Percentiles rank a stretch among this genome's conserved stretches.
Evolutionary conservation across 2,888 invertebrate species (phyloP).

Genomic region (Mythimna lalbum): DNA sequence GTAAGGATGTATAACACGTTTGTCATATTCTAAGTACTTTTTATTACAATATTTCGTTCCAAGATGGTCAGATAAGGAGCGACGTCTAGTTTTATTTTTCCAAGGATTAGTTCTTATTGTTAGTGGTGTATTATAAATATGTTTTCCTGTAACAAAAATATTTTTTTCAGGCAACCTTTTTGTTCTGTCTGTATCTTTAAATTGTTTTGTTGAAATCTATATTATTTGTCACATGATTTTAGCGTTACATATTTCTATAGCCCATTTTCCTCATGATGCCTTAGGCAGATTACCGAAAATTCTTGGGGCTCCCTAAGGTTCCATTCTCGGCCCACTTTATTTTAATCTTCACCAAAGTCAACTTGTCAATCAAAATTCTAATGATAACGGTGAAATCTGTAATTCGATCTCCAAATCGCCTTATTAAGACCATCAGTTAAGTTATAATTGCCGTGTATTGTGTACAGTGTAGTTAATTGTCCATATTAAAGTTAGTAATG

Average conservation of each 20-base stretch:
- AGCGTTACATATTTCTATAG: slow-evolving; percentile 49
- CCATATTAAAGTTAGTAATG: slow-evolving; percentile 79
- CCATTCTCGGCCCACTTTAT: slow-evolving; percentile 54
- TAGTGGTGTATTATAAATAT: slow-evolving; percentile 78
- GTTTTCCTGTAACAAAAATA: slow-evolving; percentile 81
- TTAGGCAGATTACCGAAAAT: slow-evolving; percentile 46
- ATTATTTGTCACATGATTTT: slow-evolving; percentile 49
- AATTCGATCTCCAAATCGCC: slow-evolving; percentile 65
- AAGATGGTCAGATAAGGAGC: slow-evolving; percentile 83
- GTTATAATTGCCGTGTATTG: slow-evolving; percentile 70
- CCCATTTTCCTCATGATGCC: slow-evolving; percentile 64
- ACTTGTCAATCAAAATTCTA: slow-evolving; percentile 62
- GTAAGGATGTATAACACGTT: slow-evolving; percentile 60
- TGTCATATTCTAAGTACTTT: slow-evolving; percentile 77
- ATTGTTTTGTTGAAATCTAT: slow-evolving; percentile 70
- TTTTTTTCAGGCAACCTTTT: slow-evolving; percentile 72
- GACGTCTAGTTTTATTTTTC: slow-evolving; percentile 80
- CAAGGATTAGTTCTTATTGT: slow-evolving; percentile 81
- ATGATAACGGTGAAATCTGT: slow-evolving; percentile 67
- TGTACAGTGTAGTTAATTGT: slow-evolving; percentile 82
- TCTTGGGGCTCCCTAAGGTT: slow-evolving; percentile 56
- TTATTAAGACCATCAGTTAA: slow-evolving; percentile 69
- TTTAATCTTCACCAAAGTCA: slow-evolving; percentile 44
- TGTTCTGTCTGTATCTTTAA: slow-evolving; percentile 71
- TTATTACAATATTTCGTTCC: slow-evolving; percentile 84